Evolutionary conservation across 1,140 invertebrate genomes (phyloP).

Genomic region (Tetramorium parvispinum): DNA sequence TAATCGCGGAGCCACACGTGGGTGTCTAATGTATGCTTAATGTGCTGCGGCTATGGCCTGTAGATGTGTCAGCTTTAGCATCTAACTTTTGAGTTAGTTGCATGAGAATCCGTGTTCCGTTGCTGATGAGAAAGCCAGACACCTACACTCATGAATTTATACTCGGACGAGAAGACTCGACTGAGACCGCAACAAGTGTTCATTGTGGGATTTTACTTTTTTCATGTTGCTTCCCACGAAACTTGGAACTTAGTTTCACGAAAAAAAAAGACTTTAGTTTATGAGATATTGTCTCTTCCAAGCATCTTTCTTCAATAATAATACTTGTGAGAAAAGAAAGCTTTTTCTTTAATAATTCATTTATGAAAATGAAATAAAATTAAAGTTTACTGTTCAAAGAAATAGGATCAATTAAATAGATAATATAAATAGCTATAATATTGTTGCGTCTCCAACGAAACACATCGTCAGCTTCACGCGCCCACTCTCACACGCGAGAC

Average conservation of each 20-base stretch:
- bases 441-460: too few species aligned
- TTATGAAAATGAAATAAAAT: background rate
- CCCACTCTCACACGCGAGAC: too few species aligned
- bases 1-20: constrained; percentile 21
- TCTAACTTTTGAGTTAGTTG: constrained; percentile 35
- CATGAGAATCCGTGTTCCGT: constrained; percentile 48
- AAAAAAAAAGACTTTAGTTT: background rate
- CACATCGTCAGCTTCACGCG: too few species aligned
- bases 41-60: constrained; percentile 3
- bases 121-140: constrained; percentile 69
- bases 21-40: constrained; percentile 46
- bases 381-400: background rate
- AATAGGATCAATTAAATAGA: background rate
- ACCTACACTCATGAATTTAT: constrained; percentile 46
- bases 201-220: constrained; percentile 50
- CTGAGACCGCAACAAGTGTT: background rate
- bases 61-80: background rate
- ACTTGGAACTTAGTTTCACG: constrained; percentile 1
- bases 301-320: background rate
- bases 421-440: too few species aligned
- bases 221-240: constrained; percentile 18
- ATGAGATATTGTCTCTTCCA: constrained; percentile 6
- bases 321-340: constrained; percentile 10
- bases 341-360: background rate
- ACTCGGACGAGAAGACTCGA: constrained; percentile 27